Conservation (phyloP, 2,888 invertebrate species). For the Cryptophagus acutangulus region DNA sequence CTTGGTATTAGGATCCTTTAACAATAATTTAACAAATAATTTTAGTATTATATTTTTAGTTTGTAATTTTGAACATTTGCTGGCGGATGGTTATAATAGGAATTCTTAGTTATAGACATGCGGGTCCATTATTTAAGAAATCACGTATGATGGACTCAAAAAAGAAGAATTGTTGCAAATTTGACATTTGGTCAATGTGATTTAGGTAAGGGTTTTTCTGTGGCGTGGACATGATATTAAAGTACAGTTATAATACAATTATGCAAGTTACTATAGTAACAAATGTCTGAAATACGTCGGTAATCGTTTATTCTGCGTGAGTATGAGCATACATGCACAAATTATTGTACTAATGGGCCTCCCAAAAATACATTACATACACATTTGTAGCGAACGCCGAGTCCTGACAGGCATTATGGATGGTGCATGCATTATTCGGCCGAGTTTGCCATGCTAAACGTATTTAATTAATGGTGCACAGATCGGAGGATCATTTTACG, state of each 20-base stretch:
- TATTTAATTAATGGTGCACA: conserved; percentile 42
- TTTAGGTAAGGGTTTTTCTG: no score
- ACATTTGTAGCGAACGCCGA: conserved; percentile 40
- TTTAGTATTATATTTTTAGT: no score
- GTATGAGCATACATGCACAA: conserved; percentile 36
- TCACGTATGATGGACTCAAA: no score
- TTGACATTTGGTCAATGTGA: no score
- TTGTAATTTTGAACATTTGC: no score
- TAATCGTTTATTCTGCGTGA: conserved; percentile 36
- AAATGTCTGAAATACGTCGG: conserved; percentile 25
- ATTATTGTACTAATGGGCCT: conserved; percentile 42
- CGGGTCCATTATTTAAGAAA: no score
- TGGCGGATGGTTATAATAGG: no score
- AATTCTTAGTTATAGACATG: no score
- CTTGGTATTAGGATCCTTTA: no score
- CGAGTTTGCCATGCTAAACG: conserved; percentile 35
- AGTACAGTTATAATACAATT: conserved; percentile 7
- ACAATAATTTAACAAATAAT: no score
- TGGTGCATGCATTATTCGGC: conserved; percentile 40
- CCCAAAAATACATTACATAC: conserved; percentile 44
- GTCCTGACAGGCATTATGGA: conserved; percentile 41
- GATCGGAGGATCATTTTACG: conserved; percentile 41
- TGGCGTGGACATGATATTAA: no score
- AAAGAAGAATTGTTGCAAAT: no score
- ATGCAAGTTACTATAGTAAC: conserved; percentile 15